Evolutionary conservation across 2,113 vertebrate species (phyloP), one percentile per base, ranked within the genome.

Genomic region (Tachysurus vachellii): DNA sequence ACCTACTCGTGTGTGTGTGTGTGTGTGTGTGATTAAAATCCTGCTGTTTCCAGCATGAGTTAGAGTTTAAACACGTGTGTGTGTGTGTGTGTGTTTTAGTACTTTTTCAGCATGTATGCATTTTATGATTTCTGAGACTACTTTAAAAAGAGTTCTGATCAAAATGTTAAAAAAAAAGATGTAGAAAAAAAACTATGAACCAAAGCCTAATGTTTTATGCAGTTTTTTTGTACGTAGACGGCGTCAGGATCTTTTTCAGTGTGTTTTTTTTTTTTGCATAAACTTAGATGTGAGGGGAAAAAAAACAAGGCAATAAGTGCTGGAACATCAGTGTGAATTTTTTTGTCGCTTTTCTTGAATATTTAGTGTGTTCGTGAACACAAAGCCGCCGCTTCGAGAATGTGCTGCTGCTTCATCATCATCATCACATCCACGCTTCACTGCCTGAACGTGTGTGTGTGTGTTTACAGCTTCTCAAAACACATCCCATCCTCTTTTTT

Each of bases 181-280:
- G 28, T 12, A 91, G 88, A 88, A 88, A 83, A 93, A 92, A 89
- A 93, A 88, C 91, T 92, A 91, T 93, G 94, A 95, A 97, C 96
- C 97, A 98, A 96, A 97, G 96, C 96, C 95, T 93, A 91, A 92
- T 90, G 94, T 95, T 94, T 93, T 95, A 95, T 96, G 96, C 96
- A 96, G 95, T 96, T 94, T 96, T 94, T 92, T 93, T 93, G 91
- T 93, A 92, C 89, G 83, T 88, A 92, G 90, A 88, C 93, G 88
- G 93, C 92, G 93, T 91, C 89, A 75, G 11, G 36, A n/a, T 76
- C 2, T 76, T n/a, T 53, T 50, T n/a, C 31, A 4, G 31, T 66
- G 26, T 66, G n/a, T 66, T 10, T 28, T 11, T 66, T 10, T 36
- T n/a, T 64, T 31, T 31, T 31, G n/a, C 4, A 5, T 66, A 31